Conservation (phyloP, 1,140 invertebrate genomes). For the Papilio helenus region DNA sequence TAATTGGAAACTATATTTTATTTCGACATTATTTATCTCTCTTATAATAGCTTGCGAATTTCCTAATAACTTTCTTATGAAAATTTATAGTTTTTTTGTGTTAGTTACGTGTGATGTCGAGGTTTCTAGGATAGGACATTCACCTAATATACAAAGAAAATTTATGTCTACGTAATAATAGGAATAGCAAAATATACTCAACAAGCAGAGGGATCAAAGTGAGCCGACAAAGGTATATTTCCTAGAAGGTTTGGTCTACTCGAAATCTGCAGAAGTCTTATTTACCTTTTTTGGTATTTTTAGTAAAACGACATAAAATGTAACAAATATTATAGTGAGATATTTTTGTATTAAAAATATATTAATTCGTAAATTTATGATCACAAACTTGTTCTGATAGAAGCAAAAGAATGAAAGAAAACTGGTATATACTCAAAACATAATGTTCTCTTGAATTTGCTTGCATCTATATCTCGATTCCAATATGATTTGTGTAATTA, state of each 20-base stretch:
- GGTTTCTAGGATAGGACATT: not conserved
- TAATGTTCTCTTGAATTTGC: too few relatives aligned
- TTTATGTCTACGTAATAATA: not conserved
- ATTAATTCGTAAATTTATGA: too few relatives aligned
- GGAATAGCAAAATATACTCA: not conserved
- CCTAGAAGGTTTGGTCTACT: not conserved
- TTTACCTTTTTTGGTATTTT: not conserved
- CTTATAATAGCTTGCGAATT: not conserved
- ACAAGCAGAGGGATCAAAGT: not conserved
- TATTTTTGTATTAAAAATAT: too few relatives aligned
- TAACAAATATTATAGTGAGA: not conserved
- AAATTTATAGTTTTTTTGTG: not conserved
- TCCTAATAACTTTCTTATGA: slow-evolving; percentile 3
- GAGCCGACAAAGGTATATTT: not conserved
- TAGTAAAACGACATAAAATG: not conserved
- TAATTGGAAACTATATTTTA: not conserved
- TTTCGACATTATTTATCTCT: slow-evolving; percentile 9
- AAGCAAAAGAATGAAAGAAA: too few relatives aligned
- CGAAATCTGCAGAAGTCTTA: not conserved
- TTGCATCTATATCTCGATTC: too few relatives aligned
- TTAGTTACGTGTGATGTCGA: not conserved
- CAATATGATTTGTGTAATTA: too few relatives aligned
- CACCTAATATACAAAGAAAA: not conserved
- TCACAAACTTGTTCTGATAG: not conserved
- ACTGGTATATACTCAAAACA: too few relatives aligned